phyloP scores from a whole-genome alignment of 2,888 invertebrate species.

The Drosophila niveifrons region DNA sequence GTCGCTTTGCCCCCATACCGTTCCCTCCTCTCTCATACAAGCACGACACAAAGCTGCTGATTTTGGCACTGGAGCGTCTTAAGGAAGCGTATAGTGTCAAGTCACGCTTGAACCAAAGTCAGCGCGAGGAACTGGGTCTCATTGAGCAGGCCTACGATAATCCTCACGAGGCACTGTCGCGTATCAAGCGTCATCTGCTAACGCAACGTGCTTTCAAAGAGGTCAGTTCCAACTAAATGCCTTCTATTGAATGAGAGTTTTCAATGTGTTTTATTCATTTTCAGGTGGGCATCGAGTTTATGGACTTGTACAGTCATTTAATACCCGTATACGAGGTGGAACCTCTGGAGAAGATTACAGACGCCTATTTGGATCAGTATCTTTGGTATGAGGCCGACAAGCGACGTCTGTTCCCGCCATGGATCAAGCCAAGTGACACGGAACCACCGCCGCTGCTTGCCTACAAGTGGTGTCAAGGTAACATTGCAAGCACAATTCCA shows the following conservation, averaged over 20 bases:
- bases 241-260: neutral
- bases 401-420: slow-evolving; percentile 97
- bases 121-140: slow-evolving; percentile 98
- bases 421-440: slow-evolving; percentile 99
- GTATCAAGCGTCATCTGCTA: slow-evolving; percentile 99
- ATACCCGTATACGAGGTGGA: slow-evolving; percentile 99
- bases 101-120: slow-evolving; percentile 98
- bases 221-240: slow-evolving; percentile 84
- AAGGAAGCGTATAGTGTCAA: slow-evolving; percentile 99
- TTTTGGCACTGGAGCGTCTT: slow-evolving; percentile 97
- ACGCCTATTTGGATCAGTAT: slow-evolving; percentile 99
- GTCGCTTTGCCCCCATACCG: slow-evolving; percentile 99
- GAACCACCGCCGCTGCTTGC: slow-evolving; percentile 97
- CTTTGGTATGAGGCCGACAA: slow-evolving; percentile 99
- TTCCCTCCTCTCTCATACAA: slow-evolving; percentile 99
- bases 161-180: slow-evolving; percentile 99
- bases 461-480: slow-evolving; percentile 99
- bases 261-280: slow-evolving; percentile 20
- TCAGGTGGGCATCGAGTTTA: slow-evolving; percentile 99
- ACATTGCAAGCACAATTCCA: neutral
- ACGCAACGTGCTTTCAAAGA: slow-evolving; percentile 99
- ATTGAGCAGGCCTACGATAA: slow-evolving; percentile 99
- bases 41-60: slow-evolving; percentile 99
- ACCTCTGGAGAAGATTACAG: slow-evolving; percentile 99
- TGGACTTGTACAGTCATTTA: slow-evolving; percentile 99